Conservation (phyloP, 2,797 vertebrate genomes). For the Xenops minutus region DNA sequence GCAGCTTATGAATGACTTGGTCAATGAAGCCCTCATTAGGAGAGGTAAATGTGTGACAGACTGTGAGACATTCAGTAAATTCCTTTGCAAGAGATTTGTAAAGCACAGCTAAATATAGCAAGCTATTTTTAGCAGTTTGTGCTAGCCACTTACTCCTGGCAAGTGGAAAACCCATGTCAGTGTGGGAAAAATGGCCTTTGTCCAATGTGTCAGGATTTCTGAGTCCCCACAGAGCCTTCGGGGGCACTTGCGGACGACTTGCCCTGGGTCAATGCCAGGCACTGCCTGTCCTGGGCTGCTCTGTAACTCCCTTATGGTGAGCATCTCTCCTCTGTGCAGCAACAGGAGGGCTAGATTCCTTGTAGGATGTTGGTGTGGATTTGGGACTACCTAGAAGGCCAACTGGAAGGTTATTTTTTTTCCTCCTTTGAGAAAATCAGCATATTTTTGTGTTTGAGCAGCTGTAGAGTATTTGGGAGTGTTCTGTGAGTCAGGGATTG, state of each 20-base stretch:
- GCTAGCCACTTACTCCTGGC: slow-evolving; percentile 8
- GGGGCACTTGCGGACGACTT: neutral
- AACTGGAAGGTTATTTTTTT: rapidly evolving
- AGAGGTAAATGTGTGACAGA: neutral
- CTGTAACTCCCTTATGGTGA: neutral
- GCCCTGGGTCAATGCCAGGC: neutral
- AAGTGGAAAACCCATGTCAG: neutral
- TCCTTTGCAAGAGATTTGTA: neutral
- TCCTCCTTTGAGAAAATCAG: neutral
- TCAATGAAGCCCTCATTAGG: neutral
- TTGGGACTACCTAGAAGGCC: neutral
- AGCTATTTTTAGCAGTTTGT: slow-evolving; percentile 4
- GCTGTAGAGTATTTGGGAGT: neutral
- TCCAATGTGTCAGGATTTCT: neutral
- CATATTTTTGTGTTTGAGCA: neutral
- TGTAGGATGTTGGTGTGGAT: neutral
- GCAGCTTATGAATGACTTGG: neutral
- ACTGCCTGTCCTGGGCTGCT: rapidly evolving
- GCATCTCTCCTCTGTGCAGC: neutral
- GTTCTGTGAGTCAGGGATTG: neutral
- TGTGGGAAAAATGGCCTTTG: neutral
- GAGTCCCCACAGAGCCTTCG: neutral
- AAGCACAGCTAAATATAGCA: slow-evolving; percentile 15
- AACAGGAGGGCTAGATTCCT: neutral
- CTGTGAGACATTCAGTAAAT: neutral